Evolutionary conservation across 2,888 invertebrate species (phyloP), one percentile per base, ranked within the genome.

Genomic region (Dynastes grantii): DNA sequence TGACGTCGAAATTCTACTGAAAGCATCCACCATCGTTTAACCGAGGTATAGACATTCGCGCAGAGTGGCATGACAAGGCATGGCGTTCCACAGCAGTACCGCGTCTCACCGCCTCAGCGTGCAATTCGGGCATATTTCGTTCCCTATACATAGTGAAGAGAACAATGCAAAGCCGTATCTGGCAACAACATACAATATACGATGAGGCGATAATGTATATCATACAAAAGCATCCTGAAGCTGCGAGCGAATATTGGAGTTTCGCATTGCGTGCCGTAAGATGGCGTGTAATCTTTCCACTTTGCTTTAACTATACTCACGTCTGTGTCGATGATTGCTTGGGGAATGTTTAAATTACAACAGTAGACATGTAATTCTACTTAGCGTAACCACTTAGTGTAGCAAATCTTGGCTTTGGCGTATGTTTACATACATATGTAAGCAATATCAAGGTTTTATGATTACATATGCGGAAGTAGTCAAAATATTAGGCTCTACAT

Each of bases 201-300:
- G n/a, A 13, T 8, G 16, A 58, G 61, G 45, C 16, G 40, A 73
- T 45, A 75, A 75, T 40, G 61, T 75, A 55, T 71, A 58, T 71
- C 61, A 40, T 45, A 61, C 40, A 32, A 61, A 58, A 61, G 40
- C 58, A 49, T 61, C 73, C 63, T 63, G 61, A 61, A 45, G 37
- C 49, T 68, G 55, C 8, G 61, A 75, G 61, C n/a, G 58, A 75
- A 61, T 49, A 45, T 40, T 13, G 22, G 29, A 49, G 51, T 75
- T 61, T 75, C 45, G 61, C 45, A 61, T 61, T 61, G 73, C 58
- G 45, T 61, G 61, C 49, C 13, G 61, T 61, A 75, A 61, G 73
- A 61, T 75, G 61, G 27, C 73, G 73, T 61, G 73, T 75, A 61
- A 75, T 61, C 73, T 75, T 75, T 75, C 73, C 73, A 75, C 73